phyloP scores from a whole-genome alignment of 2,888 invertebrate genomes.

The Macrosoma leucophasiata region DNA sequence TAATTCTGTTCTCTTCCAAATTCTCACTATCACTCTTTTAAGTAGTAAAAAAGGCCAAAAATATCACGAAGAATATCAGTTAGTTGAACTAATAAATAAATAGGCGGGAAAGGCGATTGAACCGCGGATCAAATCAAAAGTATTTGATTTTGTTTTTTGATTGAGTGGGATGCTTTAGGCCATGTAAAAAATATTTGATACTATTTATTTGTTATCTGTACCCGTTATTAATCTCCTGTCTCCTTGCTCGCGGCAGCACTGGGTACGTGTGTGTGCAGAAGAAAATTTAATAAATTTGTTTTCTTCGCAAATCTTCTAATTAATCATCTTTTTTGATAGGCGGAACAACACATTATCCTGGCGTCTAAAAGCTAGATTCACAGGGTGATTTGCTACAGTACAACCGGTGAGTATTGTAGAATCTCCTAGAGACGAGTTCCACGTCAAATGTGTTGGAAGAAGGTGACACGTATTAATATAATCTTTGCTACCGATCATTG shows the following conservation, averaged over 20 bases:
- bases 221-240: too few relatives aligned
- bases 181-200: constrained; percentile 2
- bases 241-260: constrained; percentile 66
- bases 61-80: too few relatives aligned
- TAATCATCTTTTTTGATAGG: constrained; percentile 48
- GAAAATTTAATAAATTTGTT: constrained; percentile 35
- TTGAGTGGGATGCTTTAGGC: background rate
- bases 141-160: too few relatives aligned
- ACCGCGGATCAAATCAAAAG: too few relatives aligned
- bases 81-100: too few relatives aligned
- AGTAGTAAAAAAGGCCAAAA: too few relatives aligned
- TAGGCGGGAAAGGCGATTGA: too few relatives aligned
- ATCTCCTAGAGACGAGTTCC: constrained; percentile 59
- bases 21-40: too few relatives aligned
- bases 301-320: constrained; percentile 35
- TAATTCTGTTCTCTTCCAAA: too few relatives aligned
- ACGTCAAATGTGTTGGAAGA: constrained; percentile 72
- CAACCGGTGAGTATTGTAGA: constrained; percentile 58
- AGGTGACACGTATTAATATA: constrained; percentile 74
- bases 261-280: constrained; percentile 55
- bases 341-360: constrained; percentile 59
- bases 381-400: constrained; percentile 71
- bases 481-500: constrained; percentile 44
- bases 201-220: constrained; percentile 17
- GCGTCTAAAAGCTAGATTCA: constrained; percentile 59